phyloP scores from a whole-genome alignment of 2,888 invertebrate genomes.

The Standfussiana lucernea region DNA sequence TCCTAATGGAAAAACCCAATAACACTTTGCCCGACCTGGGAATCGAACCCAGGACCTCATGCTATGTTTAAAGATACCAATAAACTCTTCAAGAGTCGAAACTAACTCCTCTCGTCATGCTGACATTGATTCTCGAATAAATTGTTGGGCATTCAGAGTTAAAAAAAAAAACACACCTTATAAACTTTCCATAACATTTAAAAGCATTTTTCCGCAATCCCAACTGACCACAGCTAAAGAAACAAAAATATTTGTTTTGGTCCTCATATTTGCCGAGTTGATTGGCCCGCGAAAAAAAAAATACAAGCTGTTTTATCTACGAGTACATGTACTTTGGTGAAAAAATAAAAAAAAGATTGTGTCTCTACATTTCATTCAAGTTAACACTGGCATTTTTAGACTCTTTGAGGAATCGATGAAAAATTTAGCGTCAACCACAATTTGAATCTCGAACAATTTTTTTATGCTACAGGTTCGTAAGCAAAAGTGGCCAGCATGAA shows the following conservation, averaged over 20 bases:
- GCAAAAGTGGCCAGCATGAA: not conserved
- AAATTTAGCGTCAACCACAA: not conserved
- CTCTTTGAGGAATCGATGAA: constrained; percentile 9
- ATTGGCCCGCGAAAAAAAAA: constrained; percentile 71
- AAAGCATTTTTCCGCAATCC: constrained; percentile 1
- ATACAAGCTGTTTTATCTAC: constrained; percentile 34
- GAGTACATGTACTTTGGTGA: constrained; percentile 11
- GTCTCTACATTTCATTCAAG: constrained; percentile 5
- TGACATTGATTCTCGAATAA: no score
- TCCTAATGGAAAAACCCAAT: no score
- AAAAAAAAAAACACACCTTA: not conserved
- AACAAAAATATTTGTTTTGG: constrained; percentile 50
- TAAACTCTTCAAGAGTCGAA: no score
- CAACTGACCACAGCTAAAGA: constrained; percentile 1
- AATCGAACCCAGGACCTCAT: no score
- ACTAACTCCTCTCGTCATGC: no score
- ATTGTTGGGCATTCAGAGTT: no score
- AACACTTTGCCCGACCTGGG: no score
- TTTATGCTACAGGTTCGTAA: not conserved
- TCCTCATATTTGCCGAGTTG: constrained; percentile 69
- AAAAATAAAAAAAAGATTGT: constrained; percentile 8
- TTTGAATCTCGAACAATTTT: constrained; percentile 10
- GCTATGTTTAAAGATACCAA: no score
- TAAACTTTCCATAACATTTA: not conserved
- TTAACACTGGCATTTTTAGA: not conserved